Percentiles rank a stretch among this genome's conserved stretches.
Evolutionary conservation across 2,797 vertebrate genomes (phyloP).

Genomic region (Pelodytes ibericus): DNA sequence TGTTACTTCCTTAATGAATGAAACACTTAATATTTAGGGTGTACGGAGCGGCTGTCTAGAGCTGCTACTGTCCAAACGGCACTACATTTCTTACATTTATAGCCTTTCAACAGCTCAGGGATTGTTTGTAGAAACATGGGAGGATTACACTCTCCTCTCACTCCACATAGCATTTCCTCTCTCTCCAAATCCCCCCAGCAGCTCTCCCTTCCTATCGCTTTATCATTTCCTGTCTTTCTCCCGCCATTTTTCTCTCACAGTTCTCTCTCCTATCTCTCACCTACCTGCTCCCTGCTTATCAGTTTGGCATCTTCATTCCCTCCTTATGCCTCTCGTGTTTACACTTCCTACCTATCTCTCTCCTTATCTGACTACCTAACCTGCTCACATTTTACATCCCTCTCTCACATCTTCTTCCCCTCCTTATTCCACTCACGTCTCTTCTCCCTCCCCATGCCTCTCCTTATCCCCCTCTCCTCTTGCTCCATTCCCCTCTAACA

Average conservation of each 20-base stretch:
- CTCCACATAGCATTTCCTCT: background rate
- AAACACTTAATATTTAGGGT: too few species aligned
- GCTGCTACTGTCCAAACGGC: background rate
- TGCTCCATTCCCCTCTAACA: fast-evolving
- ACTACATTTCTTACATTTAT: background rate
- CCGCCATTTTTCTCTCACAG: background rate
- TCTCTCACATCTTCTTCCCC: background rate
- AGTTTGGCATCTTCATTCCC: background rate
- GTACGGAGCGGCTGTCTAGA: too few species aligned
- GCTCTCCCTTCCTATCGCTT: background rate
- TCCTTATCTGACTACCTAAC: background rate
- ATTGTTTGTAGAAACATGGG: too few species aligned
- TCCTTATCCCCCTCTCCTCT: background rate
- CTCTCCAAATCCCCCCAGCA: background rate
- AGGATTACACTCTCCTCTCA: too few species aligned
- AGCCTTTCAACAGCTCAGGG: too few species aligned
- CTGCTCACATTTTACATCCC: background rate
- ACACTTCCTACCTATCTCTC: background rate
- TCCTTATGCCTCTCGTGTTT: background rate
- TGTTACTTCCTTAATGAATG: background rate
- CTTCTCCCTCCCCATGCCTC: background rate
- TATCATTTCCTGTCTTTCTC: background rate
- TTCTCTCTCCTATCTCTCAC: background rate
- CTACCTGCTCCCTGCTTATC: background rate
- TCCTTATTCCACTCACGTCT: background rate